These are phyloP conservation scores for Melieria omissa DNA, from an alignment of 2,888 invertebrate species.

Conservation along the genomic window DNA sequence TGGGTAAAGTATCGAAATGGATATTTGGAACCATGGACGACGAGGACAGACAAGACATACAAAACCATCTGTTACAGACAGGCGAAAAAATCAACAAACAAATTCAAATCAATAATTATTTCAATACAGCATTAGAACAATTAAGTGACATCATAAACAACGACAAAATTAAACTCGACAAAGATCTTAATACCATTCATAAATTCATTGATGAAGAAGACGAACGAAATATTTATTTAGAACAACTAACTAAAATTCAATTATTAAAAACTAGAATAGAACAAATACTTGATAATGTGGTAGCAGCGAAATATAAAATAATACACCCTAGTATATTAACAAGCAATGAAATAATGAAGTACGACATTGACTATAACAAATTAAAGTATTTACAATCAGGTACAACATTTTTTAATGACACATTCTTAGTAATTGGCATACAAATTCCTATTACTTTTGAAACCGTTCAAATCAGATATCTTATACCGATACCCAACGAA, in stretches of 20 bases:
- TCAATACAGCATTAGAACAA: constrained; percentile 16
- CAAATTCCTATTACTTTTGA: constrained; percentile 24
- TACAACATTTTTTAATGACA: constrained; percentile 28
- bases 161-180: constrained; percentile 23
- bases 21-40: constrained; percentile 37
- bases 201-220: constrained; percentile 33
- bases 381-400: constrained; percentile 33
- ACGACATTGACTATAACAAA: constrained; percentile 31
- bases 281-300: constrained; percentile 27
- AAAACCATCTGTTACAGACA: constrained; percentile 2
- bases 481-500: constrained; percentile 3
- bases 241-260: constrained; percentile 34
- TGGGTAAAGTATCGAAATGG: constrained; percentile 36
- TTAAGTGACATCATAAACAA: constrained; percentile 17
- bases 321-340: constrained; percentile 32
- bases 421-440: constrained; percentile 16
- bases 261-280: constrained; percentile 31
- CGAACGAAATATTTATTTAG: constrained; percentile 20
- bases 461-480: constrained; percentile 14
- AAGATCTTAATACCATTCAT: constrained; percentile 24
- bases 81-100: constrained; percentile 17
- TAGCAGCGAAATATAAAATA: constrained; percentile 35
- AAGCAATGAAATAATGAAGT: constrained; percentile 20
- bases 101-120: constrained; percentile 15
- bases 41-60: constrained; percentile 28